Conservation (phyloP, 2,797 vertebrate genomes). For the Synaphobranchus kaupii region DNA sequence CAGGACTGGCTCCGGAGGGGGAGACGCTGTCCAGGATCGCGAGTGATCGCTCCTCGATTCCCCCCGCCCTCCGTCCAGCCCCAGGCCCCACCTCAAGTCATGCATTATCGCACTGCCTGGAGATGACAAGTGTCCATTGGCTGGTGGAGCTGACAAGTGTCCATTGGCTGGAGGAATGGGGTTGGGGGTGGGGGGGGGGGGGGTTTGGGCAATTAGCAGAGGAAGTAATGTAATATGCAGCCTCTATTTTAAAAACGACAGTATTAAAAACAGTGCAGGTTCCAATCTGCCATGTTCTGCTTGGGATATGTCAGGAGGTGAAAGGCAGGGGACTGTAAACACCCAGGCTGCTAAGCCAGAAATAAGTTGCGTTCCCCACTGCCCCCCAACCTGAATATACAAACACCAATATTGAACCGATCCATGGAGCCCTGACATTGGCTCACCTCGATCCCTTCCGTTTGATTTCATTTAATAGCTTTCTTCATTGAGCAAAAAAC, state of each 20-base stretch:
- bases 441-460: not conserved
- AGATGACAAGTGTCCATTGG: not conserved
- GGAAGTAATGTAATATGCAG: slow-evolving; percentile 15
- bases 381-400: not conserved
- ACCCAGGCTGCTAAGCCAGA: not conserved
- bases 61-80: slow-evolving; percentile 15
- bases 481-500: not conserved
- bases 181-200: too few species aligned
- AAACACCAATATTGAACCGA: not conserved
- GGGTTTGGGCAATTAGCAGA: not conserved
- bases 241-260: not conserved
- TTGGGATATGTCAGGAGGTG: not conserved
- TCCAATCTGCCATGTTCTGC: not conserved
- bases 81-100: not conserved
- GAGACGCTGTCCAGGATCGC: slow-evolving; percentile 41
- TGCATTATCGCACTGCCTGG: slow-evolving; percentile 5
- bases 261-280: not conserved
- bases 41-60: slow-evolving; percentile 41
- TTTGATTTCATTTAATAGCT: not conserved
- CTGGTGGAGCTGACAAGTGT: not conserved
- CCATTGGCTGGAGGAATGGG: not conserved
- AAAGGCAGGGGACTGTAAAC: not conserved
- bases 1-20: slow-evolving; percentile 57
- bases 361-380: not conserved
- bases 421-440: not conserved